These are phyloP conservation scores for Onychomys leucogaster DNA, from an alignment of 2,797 vertebrate genomes.

Conservation along the genomic window DNA sequence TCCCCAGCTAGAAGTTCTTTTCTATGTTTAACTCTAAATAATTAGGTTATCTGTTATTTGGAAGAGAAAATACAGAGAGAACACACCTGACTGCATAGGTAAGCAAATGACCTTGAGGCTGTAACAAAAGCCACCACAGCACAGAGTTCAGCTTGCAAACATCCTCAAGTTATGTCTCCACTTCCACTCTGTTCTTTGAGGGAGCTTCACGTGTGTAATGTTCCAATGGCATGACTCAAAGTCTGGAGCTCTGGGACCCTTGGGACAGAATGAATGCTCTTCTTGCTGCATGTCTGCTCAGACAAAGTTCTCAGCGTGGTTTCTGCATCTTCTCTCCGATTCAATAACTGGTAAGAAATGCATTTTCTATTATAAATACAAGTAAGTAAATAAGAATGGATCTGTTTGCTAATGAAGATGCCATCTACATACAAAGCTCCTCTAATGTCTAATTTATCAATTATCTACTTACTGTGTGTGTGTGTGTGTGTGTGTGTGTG, in stretches of 20 bases:
- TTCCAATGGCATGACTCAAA: conserved; percentile 9
- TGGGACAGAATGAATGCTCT: background rate
- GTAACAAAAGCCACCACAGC: conserved; percentile 64
- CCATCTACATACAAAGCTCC: background rate
- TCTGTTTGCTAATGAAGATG: background rate
- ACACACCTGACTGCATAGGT: conserved; percentile 47
- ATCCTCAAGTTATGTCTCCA: conserved; percentile 76
- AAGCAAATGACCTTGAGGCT: conserved; percentile 63
- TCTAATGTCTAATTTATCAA: background rate
- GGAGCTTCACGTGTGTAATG: conserved; percentile 67
- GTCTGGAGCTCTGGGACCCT: background rate
- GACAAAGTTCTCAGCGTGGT: background rate
- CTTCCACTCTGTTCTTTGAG: conserved; percentile 58
- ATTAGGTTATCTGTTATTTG: conserved; percentile 71
- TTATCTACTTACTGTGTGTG: background rate
- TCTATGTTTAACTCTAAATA: conserved; percentile 47
- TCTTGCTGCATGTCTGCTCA: background rate
- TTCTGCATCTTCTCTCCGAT: background rate
- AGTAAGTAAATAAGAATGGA: background rate
- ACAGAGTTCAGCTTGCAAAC: conserved; percentile 63
- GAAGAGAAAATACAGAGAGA: background rate
- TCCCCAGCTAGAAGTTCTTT: too few relatives aligned
- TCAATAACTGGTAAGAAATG: background rate
- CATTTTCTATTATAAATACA: background rate
- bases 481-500: background rate